A percentile compares a stretch with the other conserved stretches of the same genome.
Evolutionary conservation across 1,140 invertebrate genomes (phyloP).

Genomic region (Cydia fagiglandana): DNA sequence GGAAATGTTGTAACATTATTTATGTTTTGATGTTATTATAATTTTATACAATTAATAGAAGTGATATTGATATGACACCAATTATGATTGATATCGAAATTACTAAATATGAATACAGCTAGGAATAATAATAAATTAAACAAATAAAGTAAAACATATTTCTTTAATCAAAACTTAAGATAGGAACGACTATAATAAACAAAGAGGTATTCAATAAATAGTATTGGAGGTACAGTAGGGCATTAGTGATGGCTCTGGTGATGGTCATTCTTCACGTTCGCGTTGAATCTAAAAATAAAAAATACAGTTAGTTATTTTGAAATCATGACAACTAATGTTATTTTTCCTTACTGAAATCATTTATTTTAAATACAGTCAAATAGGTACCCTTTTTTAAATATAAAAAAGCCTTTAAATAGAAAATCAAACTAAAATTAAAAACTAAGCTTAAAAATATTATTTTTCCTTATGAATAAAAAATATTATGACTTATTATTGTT

Average conservation of each 20-base stretch:
- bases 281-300: constrained; percentile 65
- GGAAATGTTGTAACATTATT: not conserved
- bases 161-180: not conserved
- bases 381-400: too few relatives aligned
- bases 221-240: not conserved
- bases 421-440: too few relatives aligned
- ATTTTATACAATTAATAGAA: not conserved
- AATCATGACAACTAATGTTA: not conserved
- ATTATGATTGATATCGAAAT: not conserved
- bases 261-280: constrained; percentile 62
- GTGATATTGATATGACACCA: not conserved
- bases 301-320: constrained; percentile 21
- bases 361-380: too few relatives aligned
- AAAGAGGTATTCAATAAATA: constrained; percentile 18
- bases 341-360: too few relatives aligned
- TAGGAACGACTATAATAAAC: not conserved
- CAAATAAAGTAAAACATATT: not conserved
- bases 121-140: not conserved
- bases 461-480: not conserved
- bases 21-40: not conserved
- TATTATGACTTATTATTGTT: too few relatives aligned
- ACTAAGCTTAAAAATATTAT: too few relatives aligned
- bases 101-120: not conserved
- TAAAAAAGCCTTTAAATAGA: too few relatives aligned
- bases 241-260: constrained; percentile 38